Percentiles rank a stretch among this genome's conserved stretches.
Evolutionary conservation across 2,888 invertebrate genomes (phyloP).

Genomic region (Eristalis intricaria): DNA sequence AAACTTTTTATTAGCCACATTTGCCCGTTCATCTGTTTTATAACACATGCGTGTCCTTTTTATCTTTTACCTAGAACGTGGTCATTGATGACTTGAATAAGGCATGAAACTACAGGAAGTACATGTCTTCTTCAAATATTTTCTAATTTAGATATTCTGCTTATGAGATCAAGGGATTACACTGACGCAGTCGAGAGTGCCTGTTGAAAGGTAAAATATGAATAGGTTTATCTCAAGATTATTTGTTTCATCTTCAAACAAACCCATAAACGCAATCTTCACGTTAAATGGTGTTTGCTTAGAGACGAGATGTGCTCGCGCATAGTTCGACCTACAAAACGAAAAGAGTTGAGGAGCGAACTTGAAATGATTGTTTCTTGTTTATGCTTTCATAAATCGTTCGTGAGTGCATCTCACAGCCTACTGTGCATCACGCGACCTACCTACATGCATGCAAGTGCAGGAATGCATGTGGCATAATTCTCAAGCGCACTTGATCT

Average conservation of each 20-base stretch:
- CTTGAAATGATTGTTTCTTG: constrained; percentile 20
- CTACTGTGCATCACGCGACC: not conserved
- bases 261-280: constrained; percentile 7
- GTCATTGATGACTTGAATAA: not conserved
- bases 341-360: constrained; percentile 48
- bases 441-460: not conserved
- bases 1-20: not conserved
- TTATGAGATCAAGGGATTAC: not conserved
- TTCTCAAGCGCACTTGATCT: constrained; percentile 4
- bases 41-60: constrained; percentile 1
- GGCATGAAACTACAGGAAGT: not conserved
- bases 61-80: not conserved
- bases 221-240: constrained; percentile 16
- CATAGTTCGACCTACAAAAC: constrained; percentile 13
- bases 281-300: not conserved
- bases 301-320: not conserved
- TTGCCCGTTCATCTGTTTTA: not conserved
- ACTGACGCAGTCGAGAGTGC: not conserved
- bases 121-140: not conserved
- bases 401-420: not conserved
- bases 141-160: not conserved
- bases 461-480: not conserved
- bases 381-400: not conserved
- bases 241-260: constrained; percentile 15
- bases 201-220: constrained; percentile 5